Base-by-base conservation (phyloP, 2,888 invertebrate species). In the Agrilus cyanescens region DNA sequence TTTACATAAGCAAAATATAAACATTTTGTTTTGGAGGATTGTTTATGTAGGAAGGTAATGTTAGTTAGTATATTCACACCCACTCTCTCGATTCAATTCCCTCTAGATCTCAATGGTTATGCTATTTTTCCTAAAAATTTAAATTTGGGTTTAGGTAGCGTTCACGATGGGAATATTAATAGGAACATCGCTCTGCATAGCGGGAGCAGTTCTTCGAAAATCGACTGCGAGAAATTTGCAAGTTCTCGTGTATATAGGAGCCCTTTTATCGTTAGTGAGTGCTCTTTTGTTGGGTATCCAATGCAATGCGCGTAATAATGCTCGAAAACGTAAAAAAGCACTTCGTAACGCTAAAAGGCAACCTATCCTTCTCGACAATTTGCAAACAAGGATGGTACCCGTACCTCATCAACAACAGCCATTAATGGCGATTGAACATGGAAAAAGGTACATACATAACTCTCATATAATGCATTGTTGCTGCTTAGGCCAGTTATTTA, bases 131-230 rank as follows among this genome's bases (percentile, higher is more conserved):
- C 2, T 10, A 2, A 10, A 25, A 25, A 25, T 12, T 32, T n/a
- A 39, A 8, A 45, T 35, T 12, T 34, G 44, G 13, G 57, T 57
- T 45, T 66, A 79, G 78, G 74, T 80, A 50, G 73, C 78, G 56
- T 80, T 79, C 67, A 76, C 77, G 43, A 76, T 78, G 56, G 78
- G 79, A 36, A 75, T 80, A 54, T 62, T 80, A 50, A 76, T 77
- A 35, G 80, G 80, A 42, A 72, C 78, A 49, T 78, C 78, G 32
- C 62, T 80, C 49, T 76, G 76, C 50, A 76, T 80, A 53, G 80
- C 80, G 46, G 80, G 79, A 25, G 71, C 75, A 53, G 76, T 79
- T 12, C 58, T 80, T 46, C 67, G 77, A 48, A 71, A 75, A 50
- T 76, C 75, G 46, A 73, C 76, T n/a, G 76, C 76, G 54, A 72